Conservation (phyloP, 2,113 vertebrate species). For the Chelonoidis abingdonii region DNA sequence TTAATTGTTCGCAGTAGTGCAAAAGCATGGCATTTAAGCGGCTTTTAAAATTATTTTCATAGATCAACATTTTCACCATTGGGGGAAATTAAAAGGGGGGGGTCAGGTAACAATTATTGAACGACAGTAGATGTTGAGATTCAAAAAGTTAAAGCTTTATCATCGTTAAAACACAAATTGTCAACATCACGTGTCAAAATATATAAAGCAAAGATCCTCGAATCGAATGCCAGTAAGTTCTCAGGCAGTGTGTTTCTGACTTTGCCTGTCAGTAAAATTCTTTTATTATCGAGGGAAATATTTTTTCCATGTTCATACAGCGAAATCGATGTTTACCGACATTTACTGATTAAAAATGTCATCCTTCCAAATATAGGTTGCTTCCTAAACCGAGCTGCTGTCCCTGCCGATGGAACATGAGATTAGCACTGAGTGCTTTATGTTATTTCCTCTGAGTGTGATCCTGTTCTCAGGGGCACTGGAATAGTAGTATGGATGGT, state of each 20-base stretch:
- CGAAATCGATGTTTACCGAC: neutral
- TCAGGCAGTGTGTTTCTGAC: neutral
- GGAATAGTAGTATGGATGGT: no score
- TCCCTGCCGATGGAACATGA: neutral
- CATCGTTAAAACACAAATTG: neutral
- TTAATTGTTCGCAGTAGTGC: neutral
- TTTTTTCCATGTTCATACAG: neutral
- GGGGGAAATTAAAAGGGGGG: neutral
- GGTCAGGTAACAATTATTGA: neutral
- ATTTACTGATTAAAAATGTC: neutral
- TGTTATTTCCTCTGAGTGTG: neutral
- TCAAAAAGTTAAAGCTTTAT: neutral
- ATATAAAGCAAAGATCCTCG: neutral
- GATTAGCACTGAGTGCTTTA: neutral
- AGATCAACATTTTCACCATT: neutral
- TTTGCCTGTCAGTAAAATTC: neutral
- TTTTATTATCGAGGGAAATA: neutral
- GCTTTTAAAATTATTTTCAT: neutral
- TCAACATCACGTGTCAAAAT: neutral
- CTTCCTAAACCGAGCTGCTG: neutral
- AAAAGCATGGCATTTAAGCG: neutral
- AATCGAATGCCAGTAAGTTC: neutral
- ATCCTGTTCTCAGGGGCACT: neutral
- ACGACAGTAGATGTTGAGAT: neutral
- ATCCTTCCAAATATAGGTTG: neutral